Percentiles rank a stretch among this genome's conserved stretches.
Evolutionary conservation across 2,113 vertebrate genomes (phyloP).

Genomic region (Elgaria multicarinata): DNA sequence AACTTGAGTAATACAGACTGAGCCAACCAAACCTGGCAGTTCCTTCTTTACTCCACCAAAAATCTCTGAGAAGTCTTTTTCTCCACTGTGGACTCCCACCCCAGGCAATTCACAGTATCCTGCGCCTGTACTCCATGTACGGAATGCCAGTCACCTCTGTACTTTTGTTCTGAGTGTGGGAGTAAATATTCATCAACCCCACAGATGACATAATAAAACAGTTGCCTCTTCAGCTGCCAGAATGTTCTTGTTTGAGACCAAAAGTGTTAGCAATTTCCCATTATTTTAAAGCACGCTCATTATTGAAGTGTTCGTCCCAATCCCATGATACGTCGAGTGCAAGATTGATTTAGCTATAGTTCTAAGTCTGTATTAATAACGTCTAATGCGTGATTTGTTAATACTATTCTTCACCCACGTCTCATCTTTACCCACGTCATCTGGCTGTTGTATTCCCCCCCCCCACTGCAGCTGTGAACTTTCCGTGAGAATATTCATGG

Average conservation of each 20-base stretch:
- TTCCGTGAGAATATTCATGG: rapidly evolving
- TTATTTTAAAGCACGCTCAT: background rate
- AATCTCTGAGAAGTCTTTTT: rapidly evolving
- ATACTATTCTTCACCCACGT: background rate
- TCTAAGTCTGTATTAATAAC: background rate
- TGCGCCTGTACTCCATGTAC: rapidly evolving
- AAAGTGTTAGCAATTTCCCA: conserved; percentile 37
- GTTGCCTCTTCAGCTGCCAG: conserved; percentile 37
- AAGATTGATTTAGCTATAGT: conserved; percentile 9
- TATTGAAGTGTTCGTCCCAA: background rate
- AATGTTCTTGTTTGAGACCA: background rate
- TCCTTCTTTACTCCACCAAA: background rate
- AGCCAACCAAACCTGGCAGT: rapidly evolving
- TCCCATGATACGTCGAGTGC: background rate
- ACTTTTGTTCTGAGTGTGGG: background rate
- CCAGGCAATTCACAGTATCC: background rate
- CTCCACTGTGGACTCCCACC: rapidly evolving
- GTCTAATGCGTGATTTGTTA: rapidly evolving
- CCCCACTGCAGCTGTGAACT: rapidly evolving
- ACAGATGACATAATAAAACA: background rate
- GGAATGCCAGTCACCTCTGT: background rate
- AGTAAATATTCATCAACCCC: background rate
- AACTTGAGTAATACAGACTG: background rate
- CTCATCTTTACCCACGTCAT: background rate
- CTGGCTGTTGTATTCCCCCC: background rate